Percentiles rank a stretch among this genome's conserved stretches.
phyloP scores from a whole-genome alignment of 2,888 invertebrate species.

The Himalopsyche tibetana region DNA sequence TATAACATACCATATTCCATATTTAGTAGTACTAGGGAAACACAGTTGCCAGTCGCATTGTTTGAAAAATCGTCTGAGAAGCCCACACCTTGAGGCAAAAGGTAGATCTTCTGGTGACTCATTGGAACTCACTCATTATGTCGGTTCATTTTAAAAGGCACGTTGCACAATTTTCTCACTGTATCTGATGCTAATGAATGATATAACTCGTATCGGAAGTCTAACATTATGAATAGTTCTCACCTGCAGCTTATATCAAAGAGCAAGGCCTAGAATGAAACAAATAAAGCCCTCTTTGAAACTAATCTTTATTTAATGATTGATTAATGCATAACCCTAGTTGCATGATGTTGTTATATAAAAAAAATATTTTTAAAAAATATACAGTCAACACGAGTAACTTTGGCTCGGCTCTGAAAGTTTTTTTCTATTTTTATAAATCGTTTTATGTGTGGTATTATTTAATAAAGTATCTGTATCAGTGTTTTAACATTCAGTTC shows the following conservation, averaged over 20 bases:
- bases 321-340: too few relatives aligned
- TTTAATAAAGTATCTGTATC: too few relatives aligned
- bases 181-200: slow-evolving; percentile 31
- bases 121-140: slow-evolving; percentile 4
- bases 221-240: not conserved
- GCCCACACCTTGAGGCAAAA: slow-evolving; percentile 12
- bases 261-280: not conserved
- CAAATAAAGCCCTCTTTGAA: not conserved
- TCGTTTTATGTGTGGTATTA: too few relatives aligned
- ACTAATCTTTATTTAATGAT: too few relatives aligned
- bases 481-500: too few relatives aligned
- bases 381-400: too few relatives aligned
- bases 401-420: too few relatives aligned
- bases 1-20: slow-evolving; percentile 25
- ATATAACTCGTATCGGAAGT: slow-evolving; percentile 26
- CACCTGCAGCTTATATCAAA: not conserved
- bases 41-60: slow-evolving; percentile 13
- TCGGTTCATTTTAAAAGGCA: slow-evolving; percentile 17
- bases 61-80: slow-evolving; percentile 28
- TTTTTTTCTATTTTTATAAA: too few relatives aligned
- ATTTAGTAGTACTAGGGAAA: slow-evolving; percentile 1
- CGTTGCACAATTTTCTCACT: slow-evolving; percentile 22
- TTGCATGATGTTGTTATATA: too few relatives aligned
- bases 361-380: too few relatives aligned
- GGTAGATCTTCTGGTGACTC: slow-evolving; percentile 12